Conservation (phyloP, 2,797 vertebrate genomes). For the Gymnopithys bicolor region DNA sequence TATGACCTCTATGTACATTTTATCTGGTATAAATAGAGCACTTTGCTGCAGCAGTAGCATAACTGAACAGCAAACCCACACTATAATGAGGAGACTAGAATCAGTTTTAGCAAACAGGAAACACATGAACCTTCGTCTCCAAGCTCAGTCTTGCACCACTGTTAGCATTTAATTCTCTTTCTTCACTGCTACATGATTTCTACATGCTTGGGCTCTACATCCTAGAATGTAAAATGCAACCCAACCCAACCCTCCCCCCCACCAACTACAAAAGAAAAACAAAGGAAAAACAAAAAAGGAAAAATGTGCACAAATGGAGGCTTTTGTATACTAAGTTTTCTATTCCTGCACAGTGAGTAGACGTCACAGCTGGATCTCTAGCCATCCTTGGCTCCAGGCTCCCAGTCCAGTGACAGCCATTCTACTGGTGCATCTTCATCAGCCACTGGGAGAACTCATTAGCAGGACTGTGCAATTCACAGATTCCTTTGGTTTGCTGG, state of each 20-base stretch:
- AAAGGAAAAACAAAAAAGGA: not conserved
- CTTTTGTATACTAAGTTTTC: not conserved
- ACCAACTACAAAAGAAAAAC: not conserved
- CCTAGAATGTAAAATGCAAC: not conserved
- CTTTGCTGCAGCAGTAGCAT: not conserved
- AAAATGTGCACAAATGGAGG: not conserved
- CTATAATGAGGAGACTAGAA: not conserved
- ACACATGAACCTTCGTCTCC: not conserved
- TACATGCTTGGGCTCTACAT: not conserved
- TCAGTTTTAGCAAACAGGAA: not conserved
- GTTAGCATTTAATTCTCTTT: not conserved
- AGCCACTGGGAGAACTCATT: not conserved
- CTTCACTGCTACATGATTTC: not conserved
- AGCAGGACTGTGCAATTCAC: not conserved
- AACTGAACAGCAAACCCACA: not conserved
- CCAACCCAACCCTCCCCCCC: too few relatives aligned
- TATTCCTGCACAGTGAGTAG: not conserved
- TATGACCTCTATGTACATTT: not conserved
- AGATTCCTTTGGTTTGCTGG: not conserved
- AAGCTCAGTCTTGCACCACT: not conserved
- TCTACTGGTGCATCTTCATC: not conserved
- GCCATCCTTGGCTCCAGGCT: not conserved
- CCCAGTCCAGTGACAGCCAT: not conserved
- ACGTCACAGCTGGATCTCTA: not conserved
- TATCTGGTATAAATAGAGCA: not conserved